phyloP scores from a whole-genome alignment of 2,888 invertebrate species.

The Liodrosophila aerea region DNA sequence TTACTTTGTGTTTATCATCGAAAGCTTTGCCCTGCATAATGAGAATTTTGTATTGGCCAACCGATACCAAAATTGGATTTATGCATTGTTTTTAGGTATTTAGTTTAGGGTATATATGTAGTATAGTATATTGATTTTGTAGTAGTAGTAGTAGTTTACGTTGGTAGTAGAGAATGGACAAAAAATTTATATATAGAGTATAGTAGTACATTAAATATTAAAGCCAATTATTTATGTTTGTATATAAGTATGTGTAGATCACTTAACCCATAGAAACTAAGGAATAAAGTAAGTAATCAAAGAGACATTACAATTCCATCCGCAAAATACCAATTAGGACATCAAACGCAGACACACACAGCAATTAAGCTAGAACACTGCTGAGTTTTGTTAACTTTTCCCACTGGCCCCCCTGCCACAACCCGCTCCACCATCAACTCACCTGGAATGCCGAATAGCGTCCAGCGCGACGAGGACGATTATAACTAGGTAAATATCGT shows the following conservation, averaged over 20 bases:
- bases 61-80: constrained; percentile 39
- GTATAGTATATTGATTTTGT: constrained; percentile 29
- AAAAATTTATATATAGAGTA: constrained; percentile 36
- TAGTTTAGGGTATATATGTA: constrained; percentile 28
- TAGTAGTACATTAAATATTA: constrained; percentile 30
- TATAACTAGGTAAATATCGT: constrained; percentile 97
- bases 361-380: constrained; percentile 31
- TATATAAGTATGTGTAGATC: neutral
- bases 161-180: constrained; percentile 62
- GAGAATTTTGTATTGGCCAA: constrained; percentile 44
- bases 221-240: constrained; percentile 51
- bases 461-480: constrained; percentile 94
- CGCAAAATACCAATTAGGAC: constrained; percentile 53
- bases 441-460: constrained; percentile 99
- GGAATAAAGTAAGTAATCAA: constrained; percentile 19
- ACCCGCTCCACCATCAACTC: constrained; percentile 51
- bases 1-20: constrained; percentile 80
- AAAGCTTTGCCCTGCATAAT: constrained; percentile 78
- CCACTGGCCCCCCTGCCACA: neutral
- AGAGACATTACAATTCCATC: constrained; percentile 34
- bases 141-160: constrained; percentile 54
- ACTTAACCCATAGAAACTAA: constrained; percentile 43
- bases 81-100: constrained; percentile 34
- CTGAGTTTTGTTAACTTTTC: constrained; percentile 3
- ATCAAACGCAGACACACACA: constrained; percentile 63